phyloP scores from a whole-genome alignment of 2,888 invertebrate species.

The Pandemis corylana region DNA sequence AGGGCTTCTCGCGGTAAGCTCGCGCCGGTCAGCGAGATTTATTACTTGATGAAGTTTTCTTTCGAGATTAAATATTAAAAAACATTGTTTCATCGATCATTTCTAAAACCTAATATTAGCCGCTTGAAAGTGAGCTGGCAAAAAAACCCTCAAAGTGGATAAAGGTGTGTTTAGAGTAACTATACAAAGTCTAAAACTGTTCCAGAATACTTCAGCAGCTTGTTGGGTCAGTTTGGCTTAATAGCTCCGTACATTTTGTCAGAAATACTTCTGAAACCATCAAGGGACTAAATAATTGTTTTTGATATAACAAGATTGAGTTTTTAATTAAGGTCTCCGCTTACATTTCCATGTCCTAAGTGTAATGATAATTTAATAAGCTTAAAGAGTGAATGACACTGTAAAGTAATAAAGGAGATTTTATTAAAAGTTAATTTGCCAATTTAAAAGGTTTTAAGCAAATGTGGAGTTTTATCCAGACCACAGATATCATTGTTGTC shows the following conservation, averaged over 20 bases:
- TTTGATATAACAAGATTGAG: no score
- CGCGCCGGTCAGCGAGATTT: slow-evolving; percentile 62
- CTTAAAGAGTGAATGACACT: not conserved
- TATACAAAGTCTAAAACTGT: no score
- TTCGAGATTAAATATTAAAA: not conserved
- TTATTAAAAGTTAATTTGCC: not conserved
- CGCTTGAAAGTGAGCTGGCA: no score
- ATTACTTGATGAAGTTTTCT: slow-evolving; percentile 58
- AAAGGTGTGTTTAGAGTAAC: no score
- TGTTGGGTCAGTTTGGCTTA: no score
- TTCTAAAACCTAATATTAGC: no score
- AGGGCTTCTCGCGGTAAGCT: slow-evolving; percentile 50
- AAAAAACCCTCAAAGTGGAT: no score
- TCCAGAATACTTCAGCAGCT: no score
- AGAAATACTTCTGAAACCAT: no score
- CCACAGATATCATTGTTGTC: slow-evolving; percentile 20
- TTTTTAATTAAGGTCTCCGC: no score
- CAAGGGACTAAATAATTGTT: no score
- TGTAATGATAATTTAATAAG: not conserved
- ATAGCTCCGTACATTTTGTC: no score
- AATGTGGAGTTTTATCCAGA: slow-evolving; percentile 8
- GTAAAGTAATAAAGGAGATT: not conserved
- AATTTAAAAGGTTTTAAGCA: slow-evolving; percentile 16
- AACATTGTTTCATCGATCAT: not conserved
- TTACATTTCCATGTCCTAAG: not conserved